Evolutionary conservation across 2,797 vertebrate species (phyloP).

Genomic region (Stomatorhinus walkeri): DNA sequence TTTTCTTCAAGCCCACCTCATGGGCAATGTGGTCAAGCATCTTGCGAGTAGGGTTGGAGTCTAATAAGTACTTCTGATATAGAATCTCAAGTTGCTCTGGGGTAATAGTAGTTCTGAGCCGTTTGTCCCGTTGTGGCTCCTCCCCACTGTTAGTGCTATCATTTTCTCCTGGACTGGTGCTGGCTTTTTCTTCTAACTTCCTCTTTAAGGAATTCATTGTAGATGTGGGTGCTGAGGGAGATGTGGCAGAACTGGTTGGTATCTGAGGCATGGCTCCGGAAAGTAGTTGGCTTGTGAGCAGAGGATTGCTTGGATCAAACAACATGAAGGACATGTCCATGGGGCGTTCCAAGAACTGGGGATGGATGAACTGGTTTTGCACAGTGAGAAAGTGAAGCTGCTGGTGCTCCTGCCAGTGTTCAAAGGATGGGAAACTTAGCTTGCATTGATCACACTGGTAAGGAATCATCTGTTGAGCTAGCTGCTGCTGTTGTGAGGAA

Average conservation of each 20-base stretch:
- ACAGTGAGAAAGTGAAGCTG: conserved; percentile 96
- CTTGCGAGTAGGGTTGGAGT: conserved; percentile 97
- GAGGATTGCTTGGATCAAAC: conserved; percentile 94
- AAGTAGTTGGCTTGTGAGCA: conserved; percentile 88
- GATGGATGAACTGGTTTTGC: conserved; percentile 97
- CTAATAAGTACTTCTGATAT: conserved; percentile 96
- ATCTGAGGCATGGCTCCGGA: conserved; percentile 92
- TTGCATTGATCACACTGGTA: conserved; percentile 99
- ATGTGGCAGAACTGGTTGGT: conserved; percentile 89
- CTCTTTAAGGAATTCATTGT: conserved; percentile 96
- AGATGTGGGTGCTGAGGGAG: conserved; percentile 89
- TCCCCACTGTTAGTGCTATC: conserved; percentile 94
- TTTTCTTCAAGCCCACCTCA: conserved; percentile 96
- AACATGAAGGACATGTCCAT: conserved; percentile 98
- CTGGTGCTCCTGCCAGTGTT: conserved; percentile 99
- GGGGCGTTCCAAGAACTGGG: conserved; percentile 89
- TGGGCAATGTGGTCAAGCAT: conserved; percentile 99
- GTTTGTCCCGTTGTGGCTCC: conserved; percentile 95
- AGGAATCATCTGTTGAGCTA: conserved; percentile 90
- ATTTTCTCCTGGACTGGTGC: conserved; percentile 92
- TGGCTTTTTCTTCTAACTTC: conserved; percentile 96
- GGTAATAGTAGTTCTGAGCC: conserved; percentile 94
- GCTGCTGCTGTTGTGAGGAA: conserved; percentile 61
- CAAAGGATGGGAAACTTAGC: conserved; percentile 91
- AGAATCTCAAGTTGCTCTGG: conserved; percentile 96